Evolutionary conservation across 2,888 invertebrate genomes (phyloP).

Genomic region (Cordilura impudica): DNA sequence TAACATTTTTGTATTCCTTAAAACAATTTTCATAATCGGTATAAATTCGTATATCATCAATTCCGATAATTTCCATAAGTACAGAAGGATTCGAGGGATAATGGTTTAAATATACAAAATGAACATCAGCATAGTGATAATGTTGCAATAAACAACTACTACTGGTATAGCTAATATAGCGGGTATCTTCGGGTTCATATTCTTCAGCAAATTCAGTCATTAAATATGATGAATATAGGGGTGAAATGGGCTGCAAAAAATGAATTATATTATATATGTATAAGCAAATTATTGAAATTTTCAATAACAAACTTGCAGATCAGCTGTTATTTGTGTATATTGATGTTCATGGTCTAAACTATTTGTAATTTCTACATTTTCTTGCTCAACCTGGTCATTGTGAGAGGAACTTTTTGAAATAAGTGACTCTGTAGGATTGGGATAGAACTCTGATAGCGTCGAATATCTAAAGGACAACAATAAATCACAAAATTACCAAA

Average conservation of each 20-base stretch:
- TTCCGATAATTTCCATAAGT: conserved; percentile 64
- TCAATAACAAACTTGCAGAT: background rate
- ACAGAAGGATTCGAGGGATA: conserved; percentile 6
- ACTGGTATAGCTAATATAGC: conserved; percentile 60
- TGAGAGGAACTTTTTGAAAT: conserved; percentile 62
- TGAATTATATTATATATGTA: background rate
- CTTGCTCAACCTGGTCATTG: background rate
- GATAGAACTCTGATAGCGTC: conserved; percentile 4
- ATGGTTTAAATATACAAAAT: conserved; percentile 51
- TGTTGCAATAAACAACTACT: conserved; percentile 66
- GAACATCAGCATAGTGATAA: conserved; percentile 66
- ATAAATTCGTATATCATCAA: conserved; percentile 65
- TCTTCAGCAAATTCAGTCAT: conserved; percentile 62
- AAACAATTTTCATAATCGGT: conserved; percentile 1
- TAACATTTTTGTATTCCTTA: background rate
- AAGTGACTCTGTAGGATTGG: conserved; percentile 23
- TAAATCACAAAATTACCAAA: conserved; percentile 60
- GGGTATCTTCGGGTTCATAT: conserved; percentile 42
- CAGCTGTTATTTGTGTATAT: background rate
- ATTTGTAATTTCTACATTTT: background rate
- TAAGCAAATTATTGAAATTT: background rate
- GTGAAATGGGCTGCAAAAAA: background rate
- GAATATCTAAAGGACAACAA: background rate
- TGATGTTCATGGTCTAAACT: background rate
- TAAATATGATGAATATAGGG: background rate